These are phyloP conservation scores for Pseudococcus longispinus DNA, from an alignment of 2,888 invertebrate genomes.

Conservation along the genomic window DNA sequence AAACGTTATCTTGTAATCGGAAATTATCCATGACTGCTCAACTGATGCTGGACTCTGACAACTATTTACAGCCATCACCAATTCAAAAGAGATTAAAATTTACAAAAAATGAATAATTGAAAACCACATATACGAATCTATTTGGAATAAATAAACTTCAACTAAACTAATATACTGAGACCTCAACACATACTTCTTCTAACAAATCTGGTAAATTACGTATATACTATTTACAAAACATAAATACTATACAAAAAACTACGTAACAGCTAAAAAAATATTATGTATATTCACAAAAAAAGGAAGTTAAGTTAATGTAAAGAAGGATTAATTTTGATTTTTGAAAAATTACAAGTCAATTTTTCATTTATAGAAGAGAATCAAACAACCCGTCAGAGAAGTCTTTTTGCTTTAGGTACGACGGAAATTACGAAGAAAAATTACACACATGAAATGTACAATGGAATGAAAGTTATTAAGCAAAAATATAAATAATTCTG, in stretches of 20 bases:
- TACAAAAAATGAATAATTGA: not conserved
- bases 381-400: not conserved
- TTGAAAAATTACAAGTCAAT: not conserved
- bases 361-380: not conserved
- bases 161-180: conserved; percentile 44
- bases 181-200: not conserved
- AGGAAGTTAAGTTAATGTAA: not conserved
- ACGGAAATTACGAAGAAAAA: not conserved
- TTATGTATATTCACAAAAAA: not conserved
- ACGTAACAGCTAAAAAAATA: not conserved
- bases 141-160: conserved; percentile 21
- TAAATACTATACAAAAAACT: not conserved
- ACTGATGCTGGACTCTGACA: no score
- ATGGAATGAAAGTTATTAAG: conserved; percentile 26
- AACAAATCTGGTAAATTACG: conserved; percentile 24
- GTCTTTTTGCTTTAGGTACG: conserved; percentile 25
- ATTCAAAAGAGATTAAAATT: not conserved
- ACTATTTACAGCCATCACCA: no score
- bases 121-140: conserved; percentile 32
- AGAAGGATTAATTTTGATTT: not conserved
- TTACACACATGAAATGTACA: conserved; percentile 2
- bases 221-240: conserved; percentile 25
- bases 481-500: not conserved
- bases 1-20: no score
- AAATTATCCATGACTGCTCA: no score